Conservation (phyloP, 2,113 vertebrate species). For the Periophthalmus modestus region DNA sequence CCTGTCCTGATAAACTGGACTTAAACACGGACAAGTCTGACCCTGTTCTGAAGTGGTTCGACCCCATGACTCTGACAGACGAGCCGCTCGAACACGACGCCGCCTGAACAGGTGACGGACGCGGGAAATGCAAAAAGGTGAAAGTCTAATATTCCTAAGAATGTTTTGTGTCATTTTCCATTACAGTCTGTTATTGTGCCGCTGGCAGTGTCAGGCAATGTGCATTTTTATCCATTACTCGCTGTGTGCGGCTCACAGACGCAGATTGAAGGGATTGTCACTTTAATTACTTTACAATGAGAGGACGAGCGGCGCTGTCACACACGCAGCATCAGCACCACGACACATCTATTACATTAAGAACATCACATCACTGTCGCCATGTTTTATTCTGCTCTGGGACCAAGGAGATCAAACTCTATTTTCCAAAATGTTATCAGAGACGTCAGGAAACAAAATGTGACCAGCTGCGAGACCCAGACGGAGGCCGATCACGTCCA, state of each 20-base stretch:
- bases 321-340: slow-evolving; percentile 4
- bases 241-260: neutral
- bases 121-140: neutral
- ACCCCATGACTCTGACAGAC: neutral
- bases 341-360: slow-evolving; percentile 12
- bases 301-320: neutral
- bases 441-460: neutral
- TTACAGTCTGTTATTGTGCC: slow-evolving; percentile 4
- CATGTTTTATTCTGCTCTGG: neutral
- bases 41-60: no score
- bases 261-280: slow-evolving; percentile 13
- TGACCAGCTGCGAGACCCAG: neutral
- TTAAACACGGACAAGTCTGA: neutral
- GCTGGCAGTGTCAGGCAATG: slow-evolving; percentile 3
- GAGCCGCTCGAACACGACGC: neutral
- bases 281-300: no score
- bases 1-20: no score
- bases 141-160: slow-evolving; percentile 7
- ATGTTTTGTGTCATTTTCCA: slow-evolving; percentile 3
- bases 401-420: neutral
- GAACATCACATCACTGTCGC: slow-evolving; percentile 3
- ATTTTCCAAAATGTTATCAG: neutral
- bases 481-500: neutral
- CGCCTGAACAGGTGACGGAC: neutral
- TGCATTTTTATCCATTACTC: slow-evolving; percentile 5